Conservation (phyloP, 2,113 vertebrate species). For the Ctenodactylus gundi region DNA sequence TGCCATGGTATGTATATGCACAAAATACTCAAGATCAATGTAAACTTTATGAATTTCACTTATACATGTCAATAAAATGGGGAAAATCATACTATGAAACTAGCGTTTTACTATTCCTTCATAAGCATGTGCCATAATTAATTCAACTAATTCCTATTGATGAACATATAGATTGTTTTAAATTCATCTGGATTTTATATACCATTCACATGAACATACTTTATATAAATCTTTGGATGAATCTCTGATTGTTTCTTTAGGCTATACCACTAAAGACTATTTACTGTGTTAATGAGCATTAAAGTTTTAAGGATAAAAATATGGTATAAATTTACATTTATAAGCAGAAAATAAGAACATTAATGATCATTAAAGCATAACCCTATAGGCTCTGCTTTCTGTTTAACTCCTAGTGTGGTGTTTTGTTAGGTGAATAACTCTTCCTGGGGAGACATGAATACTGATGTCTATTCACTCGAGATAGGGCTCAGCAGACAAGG, state of each 20-base stretch:
- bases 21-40: too few species aligned
- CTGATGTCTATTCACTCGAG: too few species aligned
- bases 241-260: not conserved
- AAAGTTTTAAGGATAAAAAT: not conserved
- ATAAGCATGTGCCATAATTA: not conserved
- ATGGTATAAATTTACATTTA: not conserved
- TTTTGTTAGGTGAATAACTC: not conserved
- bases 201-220: not conserved
- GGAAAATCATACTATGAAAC: not conserved
- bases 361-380: slow-evolving; percentile 11
- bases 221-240: not conserved
- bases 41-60: too few species aligned
- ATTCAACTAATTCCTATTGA: not conserved
- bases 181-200: slow-evolving; percentile 22
- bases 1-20: too few species aligned
- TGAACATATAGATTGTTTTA: slow-evolving; percentile 9
- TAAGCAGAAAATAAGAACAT: slow-evolving; percentile 1
- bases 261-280: not conserved
- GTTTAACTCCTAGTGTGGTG: not conserved
- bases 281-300: not conserved
- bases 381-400: not conserved
- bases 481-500: too few species aligned
- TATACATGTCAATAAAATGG: too few species aligned
- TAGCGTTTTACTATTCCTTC: not conserved
- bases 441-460: too few species aligned